Evolutionary conservation across 64 coral and sea anemone genomes (phyloP), one percentile per base, ranked within the genome.

Genomic region (Montipora sp.): DNA sequence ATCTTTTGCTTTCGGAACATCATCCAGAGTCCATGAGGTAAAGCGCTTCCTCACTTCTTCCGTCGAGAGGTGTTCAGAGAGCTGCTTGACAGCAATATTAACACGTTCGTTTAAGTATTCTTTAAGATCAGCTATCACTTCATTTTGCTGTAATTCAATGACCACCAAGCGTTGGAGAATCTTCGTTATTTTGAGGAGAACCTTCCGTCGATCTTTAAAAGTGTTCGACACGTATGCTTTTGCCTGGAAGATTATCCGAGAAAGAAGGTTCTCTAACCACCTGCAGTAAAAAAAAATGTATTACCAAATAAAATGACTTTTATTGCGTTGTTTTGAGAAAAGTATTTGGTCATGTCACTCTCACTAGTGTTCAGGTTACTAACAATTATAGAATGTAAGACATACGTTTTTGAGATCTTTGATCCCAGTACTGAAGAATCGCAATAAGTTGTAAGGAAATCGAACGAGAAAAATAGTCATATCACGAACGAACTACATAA

Each of bases 11-110:
- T 77, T 75, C 46, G 73, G 87, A 47, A 65, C 45, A 6, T 89
- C 87, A 45, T 89, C 87, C 21, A 78, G 44, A 9, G 48, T 77
- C 87, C 87, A 89, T 1, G 51, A 78, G 24, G 73, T 60, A 66
- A 89, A 89, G 44, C 72, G 14, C 19, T 58, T 46, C 4, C 21
- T 55, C 3, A 89, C 87, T 8, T 59, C 23, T 9, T 75, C 18
- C 55, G 87, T n/a, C 16, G 73, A 75, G 3, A 89, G 59, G 7
- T 77, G 14, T 8, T 7, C 22, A 53, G 73, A 77, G 11, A 89
- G 75, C 22, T 23, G 4, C 12, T 51, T 7, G 0, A 77, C 13
- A 63, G 87, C 87, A 10, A 19, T 0, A 22, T 78, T 5, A 22
- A 74, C 13, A 4, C 45, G 12, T 11, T 8, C 53, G 4, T 8